phyloP scores from a whole-genome alignment of 2,113 vertebrate species.

The Anoplopoma fimbria region DNA sequence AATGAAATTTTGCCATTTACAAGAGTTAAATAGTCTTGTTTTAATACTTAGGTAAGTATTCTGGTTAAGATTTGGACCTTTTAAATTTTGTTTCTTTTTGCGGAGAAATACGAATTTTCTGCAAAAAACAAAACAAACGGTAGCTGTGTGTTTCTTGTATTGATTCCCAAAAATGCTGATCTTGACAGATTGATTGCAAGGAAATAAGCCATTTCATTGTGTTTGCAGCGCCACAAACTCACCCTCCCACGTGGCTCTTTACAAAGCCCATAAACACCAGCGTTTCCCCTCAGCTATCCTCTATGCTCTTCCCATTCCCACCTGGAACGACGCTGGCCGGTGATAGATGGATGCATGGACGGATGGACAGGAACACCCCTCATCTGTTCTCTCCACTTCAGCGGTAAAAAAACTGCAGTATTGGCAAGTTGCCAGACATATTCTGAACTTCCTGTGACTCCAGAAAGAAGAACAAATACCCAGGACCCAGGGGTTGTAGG shows the following conservation, averaged over 20 bases:
- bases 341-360: constrained; percentile 11
- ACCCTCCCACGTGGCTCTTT: constrained; percentile 28
- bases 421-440: constrained; percentile 57
- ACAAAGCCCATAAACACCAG: constrained; percentile 10
- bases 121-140: not conserved
- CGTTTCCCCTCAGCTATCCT: constrained; percentile 61
- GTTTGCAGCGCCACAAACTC: constrained; percentile 1
- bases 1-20: too few species aligned
- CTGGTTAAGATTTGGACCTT: not conserved
- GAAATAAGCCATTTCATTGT: constrained; percentile 36
- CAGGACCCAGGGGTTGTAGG: not conserved
- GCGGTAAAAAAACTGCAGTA: not conserved
- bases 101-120: not conserved
- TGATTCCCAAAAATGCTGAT: not conserved
- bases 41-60: not conserved
- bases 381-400: constrained; percentile 6
- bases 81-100: not conserved
- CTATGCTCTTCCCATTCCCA: not conserved
- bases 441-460: constrained; percentile 67
- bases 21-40: not conserved
- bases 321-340: not conserved
- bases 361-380: constrained; percentile 43
- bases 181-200: constrained; percentile 43
- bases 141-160: not conserved
- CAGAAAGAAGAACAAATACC: constrained; percentile 40